Conservation (phyloP, 2,888 invertebrate genomes). For the Cheilosia pagana region DNA sequence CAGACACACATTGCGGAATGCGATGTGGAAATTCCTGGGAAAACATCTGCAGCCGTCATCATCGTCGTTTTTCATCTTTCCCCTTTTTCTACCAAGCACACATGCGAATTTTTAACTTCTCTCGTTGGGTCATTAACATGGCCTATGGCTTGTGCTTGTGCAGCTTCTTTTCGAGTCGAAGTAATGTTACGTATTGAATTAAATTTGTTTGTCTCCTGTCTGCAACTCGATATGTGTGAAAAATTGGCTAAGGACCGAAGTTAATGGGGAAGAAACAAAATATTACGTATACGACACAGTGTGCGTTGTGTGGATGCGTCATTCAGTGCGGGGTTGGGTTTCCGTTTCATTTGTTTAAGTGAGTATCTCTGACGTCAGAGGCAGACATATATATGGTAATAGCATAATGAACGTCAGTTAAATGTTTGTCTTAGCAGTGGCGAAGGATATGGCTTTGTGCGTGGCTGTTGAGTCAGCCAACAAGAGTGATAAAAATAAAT, state of each 20-base stretch:
- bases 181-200: background rate
- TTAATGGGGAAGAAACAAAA: conserved; percentile 4
- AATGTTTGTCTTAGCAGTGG: background rate
- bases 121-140: conserved; percentile 26
- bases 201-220: background rate
- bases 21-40: conserved; percentile 26
- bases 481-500: background rate
- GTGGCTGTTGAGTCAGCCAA: background rate
- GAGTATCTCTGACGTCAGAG: conserved; percentile 8
- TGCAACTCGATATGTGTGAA: background rate
- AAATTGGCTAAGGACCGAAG: conserved; percentile 5
- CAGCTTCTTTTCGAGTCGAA: background rate
- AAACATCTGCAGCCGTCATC: conserved; percentile 11
- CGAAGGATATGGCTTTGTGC: background rate
- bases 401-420: conserved; percentile 23
- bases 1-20: conserved; percentile 41
- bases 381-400: background rate
- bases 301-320: conserved; percentile 6
- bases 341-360: conserved; percentile 51
- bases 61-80: background rate
- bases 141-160: background rate
- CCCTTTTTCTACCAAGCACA: background rate
- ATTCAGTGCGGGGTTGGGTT: conserved; percentile 23
- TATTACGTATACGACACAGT: conserved; percentile 39
- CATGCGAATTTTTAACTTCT: background rate